These are phyloP conservation scores for Patiria pectinifera DNA, from an alignment of 53 echinoderm and acorn worm species.

Conservation along the genomic window DNA sequence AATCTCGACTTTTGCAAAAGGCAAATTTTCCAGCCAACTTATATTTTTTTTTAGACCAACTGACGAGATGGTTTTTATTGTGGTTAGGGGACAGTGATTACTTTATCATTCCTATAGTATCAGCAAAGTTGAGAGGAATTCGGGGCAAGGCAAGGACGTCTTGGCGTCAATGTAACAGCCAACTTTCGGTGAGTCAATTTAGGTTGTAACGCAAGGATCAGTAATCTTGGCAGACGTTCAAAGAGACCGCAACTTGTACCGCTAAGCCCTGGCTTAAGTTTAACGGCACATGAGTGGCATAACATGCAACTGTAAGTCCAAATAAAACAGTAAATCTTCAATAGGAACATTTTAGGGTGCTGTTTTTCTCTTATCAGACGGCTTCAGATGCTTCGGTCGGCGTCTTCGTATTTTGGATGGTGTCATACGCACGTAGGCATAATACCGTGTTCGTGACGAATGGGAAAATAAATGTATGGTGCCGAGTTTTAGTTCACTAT, in stretches of 20 bases:
- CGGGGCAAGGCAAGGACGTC: not conserved
- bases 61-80: too few relatives aligned
- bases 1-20: too few relatives aligned
- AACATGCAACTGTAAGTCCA: not conserved
- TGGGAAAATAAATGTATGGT: too few relatives aligned
- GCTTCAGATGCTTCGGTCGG: not conserved
- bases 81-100: too few relatives aligned
- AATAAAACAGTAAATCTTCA: slow-evolving; percentile 8
- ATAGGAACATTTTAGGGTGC: not conserved
- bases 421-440: slow-evolving; percentile 8
- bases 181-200: not conserved
- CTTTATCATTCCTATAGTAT: not conserved
- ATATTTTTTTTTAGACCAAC: too few relatives aligned
- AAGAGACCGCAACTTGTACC: slow-evolving; percentile 8
- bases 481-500: not conserved
- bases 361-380: slow-evolving; percentile 11
- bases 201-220: not conserved
- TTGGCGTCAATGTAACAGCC: not conserved
- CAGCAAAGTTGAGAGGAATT: not conserved
- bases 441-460: not conserved
- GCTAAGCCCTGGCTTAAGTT: not conserved
- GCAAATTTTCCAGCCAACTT: too few relatives aligned
- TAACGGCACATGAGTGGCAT: not conserved
- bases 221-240: not conserved
- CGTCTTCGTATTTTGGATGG: not conserved